Conservation (phyloP, 2,797 vertebrate genomes). For the Valencia hispanica region DNA sequence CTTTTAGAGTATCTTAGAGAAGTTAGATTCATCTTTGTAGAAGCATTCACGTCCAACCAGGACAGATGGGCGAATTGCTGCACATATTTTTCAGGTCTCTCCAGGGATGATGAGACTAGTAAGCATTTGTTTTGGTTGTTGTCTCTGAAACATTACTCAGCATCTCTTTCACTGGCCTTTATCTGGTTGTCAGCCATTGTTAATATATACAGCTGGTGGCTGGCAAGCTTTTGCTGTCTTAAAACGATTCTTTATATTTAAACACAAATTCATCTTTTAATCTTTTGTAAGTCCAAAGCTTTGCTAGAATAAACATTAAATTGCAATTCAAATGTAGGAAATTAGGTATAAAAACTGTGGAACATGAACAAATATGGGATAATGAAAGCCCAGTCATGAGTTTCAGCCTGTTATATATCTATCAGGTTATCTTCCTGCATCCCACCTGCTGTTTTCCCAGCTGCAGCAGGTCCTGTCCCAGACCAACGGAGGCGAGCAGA, state of each 20-base stretch:
- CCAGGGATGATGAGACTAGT: too few species aligned
- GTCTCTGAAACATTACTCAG: too few species aligned
- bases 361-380: not conserved
- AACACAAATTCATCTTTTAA: not conserved
- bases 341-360: not conserved
- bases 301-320: not conserved
- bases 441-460: constrained; percentile 80
- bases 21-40: not conserved
- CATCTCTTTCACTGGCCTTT: too few species aligned
- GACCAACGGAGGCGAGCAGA: constrained; percentile 85
- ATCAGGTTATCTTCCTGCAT: not conserved
- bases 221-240: too few species aligned
- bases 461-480: constrained; percentile 85
- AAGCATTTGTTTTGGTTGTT: too few species aligned
- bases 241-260: too few species aligned
- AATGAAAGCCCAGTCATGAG: not conserved
- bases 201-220: too few species aligned
- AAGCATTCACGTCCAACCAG: not conserved
- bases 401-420: not conserved
- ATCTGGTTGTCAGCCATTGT: too few species aligned
- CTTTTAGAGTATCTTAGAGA: not conserved
- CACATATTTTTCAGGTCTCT: not conserved
- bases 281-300: not conserved
- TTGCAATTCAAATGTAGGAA: too few species aligned
- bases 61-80: too few species aligned